Percentiles rank a stretch among this genome's conserved stretches.
Evolutionary conservation across 2,888 invertebrate species (phyloP).

Genomic region (Nomada fucata): DNA sequence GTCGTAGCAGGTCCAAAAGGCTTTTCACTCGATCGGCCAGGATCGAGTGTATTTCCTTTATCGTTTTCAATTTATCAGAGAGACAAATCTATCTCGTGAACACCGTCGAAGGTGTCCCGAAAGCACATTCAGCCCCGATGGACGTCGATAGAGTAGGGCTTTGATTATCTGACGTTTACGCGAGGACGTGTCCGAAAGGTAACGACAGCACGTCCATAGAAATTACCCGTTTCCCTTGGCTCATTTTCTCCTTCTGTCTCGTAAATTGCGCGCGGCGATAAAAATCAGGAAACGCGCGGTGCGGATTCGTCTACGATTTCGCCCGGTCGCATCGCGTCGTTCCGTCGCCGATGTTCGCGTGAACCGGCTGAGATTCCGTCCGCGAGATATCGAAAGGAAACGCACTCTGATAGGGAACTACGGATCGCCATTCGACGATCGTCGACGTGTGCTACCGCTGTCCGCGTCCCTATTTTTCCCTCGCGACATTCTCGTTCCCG

Average conservation of each 20-base stretch:
- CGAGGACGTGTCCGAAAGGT: constrained; percentile 17
- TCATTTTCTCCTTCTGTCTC: constrained; percentile 53
- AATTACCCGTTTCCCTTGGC: constrained; percentile 63
- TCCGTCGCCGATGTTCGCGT: constrained; percentile 43
- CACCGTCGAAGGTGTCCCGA: constrained; percentile 14
- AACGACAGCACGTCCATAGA: constrained; percentile 47
- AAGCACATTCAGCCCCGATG: constrained; percentile 12
- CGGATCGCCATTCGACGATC: constrained; percentile 57
- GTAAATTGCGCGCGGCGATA: constrained; percentile 71
- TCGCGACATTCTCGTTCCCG: background rate
- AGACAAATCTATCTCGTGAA: constrained; percentile 32
- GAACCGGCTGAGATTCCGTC: constrained; percentile 55
- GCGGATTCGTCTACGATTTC: constrained; percentile 53
- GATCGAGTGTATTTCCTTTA: constrained; percentile 1
- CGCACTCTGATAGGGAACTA: constrained; percentile 66
- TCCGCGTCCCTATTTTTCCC: background rate
- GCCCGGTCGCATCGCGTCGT: constrained; percentile 2
- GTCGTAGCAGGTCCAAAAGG: background rate
- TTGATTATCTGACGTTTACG: constrained; percentile 39
- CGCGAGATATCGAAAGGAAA: constrained; percentile 68
- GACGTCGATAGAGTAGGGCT: too few species aligned
- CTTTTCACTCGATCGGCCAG: background rate
- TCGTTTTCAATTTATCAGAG: constrained; percentile 39
- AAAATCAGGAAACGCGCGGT: constrained; percentile 66
- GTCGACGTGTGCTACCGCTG: constrained; percentile 43